Percentiles rank a stretch among this genome's conserved stretches.
These are phyloP conservation scores for Drosophila ficusphila DNA, from an alignment of 1,140 invertebrate species.

Conservation along the genomic window DNA sequence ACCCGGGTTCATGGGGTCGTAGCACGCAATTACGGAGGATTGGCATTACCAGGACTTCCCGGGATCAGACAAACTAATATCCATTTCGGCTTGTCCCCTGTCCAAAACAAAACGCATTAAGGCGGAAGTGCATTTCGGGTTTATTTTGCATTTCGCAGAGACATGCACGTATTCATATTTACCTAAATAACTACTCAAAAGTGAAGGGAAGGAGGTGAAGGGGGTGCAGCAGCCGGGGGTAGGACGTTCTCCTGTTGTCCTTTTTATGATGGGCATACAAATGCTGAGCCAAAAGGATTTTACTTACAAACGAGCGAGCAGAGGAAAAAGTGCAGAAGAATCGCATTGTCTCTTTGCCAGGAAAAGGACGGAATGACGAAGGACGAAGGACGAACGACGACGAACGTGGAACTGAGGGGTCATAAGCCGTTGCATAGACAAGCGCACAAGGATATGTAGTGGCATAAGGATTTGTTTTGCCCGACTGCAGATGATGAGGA, in stretches of 20 bases:
- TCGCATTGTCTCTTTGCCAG: constrained; percentile 58
- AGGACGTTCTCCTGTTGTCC: constrained; percentile 49
- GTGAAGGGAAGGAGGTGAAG: not conserved
- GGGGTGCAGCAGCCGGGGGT: too few relatives aligned
- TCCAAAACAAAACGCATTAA: constrained; percentile 74
- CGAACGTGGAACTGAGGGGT: too few relatives aligned
- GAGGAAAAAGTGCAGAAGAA: constrained; percentile 73
- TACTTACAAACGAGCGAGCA: constrained; percentile 75
- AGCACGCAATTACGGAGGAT: constrained; percentile 35
- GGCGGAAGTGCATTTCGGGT: constrained; percentile 72
- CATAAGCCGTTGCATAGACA: constrained; percentile 55
- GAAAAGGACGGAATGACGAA: not conserved
- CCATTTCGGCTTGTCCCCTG: constrained; percentile 38
- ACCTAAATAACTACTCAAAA: constrained; percentile 46
- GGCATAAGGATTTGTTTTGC: constrained; percentile 63
- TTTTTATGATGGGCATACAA: constrained; percentile 66
- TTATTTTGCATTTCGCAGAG: constrained; percentile 52
- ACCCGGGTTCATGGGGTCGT: constrained; percentile 8
- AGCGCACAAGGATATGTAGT: constrained; percentile 57
- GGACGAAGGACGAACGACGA: constrained; percentile 14
- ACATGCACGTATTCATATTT: constrained; percentile 69
- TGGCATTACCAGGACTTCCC: constrained; percentile 19
- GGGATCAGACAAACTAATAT: constrained; percentile 47
- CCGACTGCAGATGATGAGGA: constrained; percentile 62
- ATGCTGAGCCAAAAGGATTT: constrained; percentile 71